Percentiles rank a stretch among this genome's conserved stretches.
These are phyloP conservation scores for Tanypteryx hageni DNA, from an alignment of 2,888 invertebrate species.

Conservation along the genomic window DNA sequence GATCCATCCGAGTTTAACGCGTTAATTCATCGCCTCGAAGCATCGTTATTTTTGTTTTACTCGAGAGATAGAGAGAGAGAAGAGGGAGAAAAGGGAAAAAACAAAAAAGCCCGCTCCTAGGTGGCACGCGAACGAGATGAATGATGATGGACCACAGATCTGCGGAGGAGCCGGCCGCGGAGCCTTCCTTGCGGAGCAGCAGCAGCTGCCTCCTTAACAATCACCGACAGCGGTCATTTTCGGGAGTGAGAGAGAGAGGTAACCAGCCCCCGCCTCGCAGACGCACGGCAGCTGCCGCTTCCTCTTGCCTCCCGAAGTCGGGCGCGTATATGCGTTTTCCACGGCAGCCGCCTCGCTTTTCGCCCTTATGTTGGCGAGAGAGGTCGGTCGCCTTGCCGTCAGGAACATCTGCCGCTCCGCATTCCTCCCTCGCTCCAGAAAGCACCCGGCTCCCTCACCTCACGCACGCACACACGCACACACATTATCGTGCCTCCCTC, in stretches of 20 bases:
- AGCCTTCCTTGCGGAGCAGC: background rate
- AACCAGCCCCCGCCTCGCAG: too few relatives aligned
- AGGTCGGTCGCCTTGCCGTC: background rate
- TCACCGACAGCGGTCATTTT: background rate
- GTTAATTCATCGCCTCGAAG: too few relatives aligned
- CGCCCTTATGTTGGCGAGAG: too few relatives aligned
- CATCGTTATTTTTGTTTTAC: background rate
- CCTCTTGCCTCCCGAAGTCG: background rate
- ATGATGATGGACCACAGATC: background rate
- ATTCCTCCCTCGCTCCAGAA: background rate
- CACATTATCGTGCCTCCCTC: too few relatives aligned
- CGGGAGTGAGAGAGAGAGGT: background rate
- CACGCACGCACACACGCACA: background rate
- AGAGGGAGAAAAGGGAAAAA: background rate
- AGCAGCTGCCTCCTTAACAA: background rate
- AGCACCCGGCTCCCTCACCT: slow-evolving; percentile 10
- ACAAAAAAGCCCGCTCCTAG: background rate
- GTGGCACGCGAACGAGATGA: background rate
- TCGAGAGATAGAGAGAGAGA: background rate
- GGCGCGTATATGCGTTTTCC: background rate
- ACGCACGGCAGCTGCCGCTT: background rate
- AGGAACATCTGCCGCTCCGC: background rate
- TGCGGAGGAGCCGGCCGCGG: background rate
- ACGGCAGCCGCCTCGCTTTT: background rate
- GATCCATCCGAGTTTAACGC: too few relatives aligned